Conservation (phyloP, 2,113 vertebrate genomes). For the Tachysurus vachellii region DNA sequence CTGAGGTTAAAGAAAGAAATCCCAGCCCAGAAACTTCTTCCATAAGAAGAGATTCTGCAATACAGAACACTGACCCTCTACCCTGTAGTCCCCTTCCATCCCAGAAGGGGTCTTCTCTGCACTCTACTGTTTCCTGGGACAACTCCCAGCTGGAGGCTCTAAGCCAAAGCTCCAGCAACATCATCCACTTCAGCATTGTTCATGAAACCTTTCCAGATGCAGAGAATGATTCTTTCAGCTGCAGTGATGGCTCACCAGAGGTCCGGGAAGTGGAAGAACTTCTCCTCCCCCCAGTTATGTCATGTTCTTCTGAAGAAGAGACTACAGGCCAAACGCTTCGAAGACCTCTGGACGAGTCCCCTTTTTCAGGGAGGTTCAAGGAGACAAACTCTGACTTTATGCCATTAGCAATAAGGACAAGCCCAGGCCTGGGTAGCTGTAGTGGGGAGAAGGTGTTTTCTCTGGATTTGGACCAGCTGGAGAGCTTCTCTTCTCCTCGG, state of each 20-base stretch:
- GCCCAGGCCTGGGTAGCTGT: constrained; percentile 21
- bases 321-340: not conserved
- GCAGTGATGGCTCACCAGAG: constrained; percentile 43
- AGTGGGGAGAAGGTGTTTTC: constrained; percentile 62
- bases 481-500: constrained; percentile 51
- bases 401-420: constrained; percentile 8
- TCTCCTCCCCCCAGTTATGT: constrained; percentile 41
- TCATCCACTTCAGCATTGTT: constrained; percentile 62
- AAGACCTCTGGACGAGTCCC: not conserved
- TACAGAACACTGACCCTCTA: not conserved
- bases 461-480: constrained; percentile 67
- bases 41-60: not conserved
- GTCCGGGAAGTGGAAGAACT: constrained; percentile 54
- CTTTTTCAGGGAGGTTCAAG: constrained; percentile 30
- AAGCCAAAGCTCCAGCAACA: constrained; percentile 52
- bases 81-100: constrained; percentile 24
- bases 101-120: constrained; percentile 47
- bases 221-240: constrained; percentile 57
- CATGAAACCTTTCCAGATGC: constrained; percentile 69
- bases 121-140: constrained; percentile 61
- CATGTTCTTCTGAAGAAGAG: not conserved
- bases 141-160: constrained; percentile 44
- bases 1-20: not conserved
- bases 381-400: constrained; percentile 33
- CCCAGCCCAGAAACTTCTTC: not conserved